Evolutionary conservation across 2,888 invertebrate genomes (phyloP).

Genomic region (Dermolepida albohirtum): DNA sequence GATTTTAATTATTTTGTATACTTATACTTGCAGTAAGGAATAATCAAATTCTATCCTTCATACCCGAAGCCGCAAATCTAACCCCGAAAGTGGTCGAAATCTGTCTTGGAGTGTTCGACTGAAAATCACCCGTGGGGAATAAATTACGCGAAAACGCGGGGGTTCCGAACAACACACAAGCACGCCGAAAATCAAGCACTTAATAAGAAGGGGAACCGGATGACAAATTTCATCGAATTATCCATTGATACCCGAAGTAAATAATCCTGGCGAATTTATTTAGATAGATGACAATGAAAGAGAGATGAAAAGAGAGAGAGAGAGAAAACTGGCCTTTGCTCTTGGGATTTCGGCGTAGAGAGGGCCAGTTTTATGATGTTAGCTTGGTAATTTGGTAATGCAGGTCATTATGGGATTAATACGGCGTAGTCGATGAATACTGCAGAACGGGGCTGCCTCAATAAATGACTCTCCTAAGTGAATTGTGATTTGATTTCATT

Average conservation of each 20-base stretch:
- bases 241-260: conserved; percentile 49
- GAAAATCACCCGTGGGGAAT: conserved; percentile 45
- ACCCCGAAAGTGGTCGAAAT: too few relatives aligned
- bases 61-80: too few relatives aligned
- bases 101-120: too few relatives aligned
- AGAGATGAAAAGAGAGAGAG: too few relatives aligned
- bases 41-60: too few relatives aligned
- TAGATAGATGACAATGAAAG: conserved; percentile 33
- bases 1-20: too few relatives aligned
- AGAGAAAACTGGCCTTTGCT: not conserved
- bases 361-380: conserved; percentile 33
- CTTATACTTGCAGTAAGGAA: too few relatives aligned
- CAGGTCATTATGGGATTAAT: conserved; percentile 42
- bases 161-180: conserved; percentile 42
- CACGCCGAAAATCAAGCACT: conserved; percentile 49
- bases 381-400: conserved; percentile 43
- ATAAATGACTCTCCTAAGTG: conserved; percentile 24
- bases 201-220: conserved; percentile 49
- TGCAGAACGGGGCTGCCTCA: conserved; percentile 16
- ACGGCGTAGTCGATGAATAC: conserved; percentile 26
- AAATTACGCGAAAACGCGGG: conserved; percentile 47
- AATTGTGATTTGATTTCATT: conserved; percentile 35
- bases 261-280: conserved; percentile 52
- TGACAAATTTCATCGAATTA: conserved; percentile 56
- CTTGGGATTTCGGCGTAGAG: conserved; percentile 17